Evolutionary conservation across 2,888 invertebrate species (phyloP), one percentile per base, ranked within the genome.

Genomic region (Lottia gigantea): DNA sequence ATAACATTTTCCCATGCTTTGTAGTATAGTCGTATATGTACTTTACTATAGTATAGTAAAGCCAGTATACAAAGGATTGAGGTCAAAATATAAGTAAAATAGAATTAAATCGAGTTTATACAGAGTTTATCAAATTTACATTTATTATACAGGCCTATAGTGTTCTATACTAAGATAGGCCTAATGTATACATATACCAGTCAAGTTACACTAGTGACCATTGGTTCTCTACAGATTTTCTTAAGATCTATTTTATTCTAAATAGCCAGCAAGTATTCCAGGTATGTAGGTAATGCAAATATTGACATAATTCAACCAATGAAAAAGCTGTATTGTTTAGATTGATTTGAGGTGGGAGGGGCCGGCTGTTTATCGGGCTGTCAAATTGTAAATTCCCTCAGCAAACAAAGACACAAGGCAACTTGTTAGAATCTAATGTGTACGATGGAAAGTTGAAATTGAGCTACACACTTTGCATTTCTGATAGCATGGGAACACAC

Each of bases 361-460:
- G 40, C 40, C 40, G 16, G 15, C 23, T 55, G 31, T 61, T 67
- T 31, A 67, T 26, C 55, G 19, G 67, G 49, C 67, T 61, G 61
- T 67, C 67, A 67, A 67, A 23, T 67, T 40, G 67, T 40, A 49
- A 61, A 67, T 67, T 67, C 67, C 55, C 67, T 61, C n/a, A 55
- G 67, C 67, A 67, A 67, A 67, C 67, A 67, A 67, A 67, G 67
- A 26, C 67, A 67, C 67, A 67, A 67, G 40, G 67, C 55, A 67
- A 67, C 55, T 67, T 67, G 67, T 67, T 55, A 55, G 19, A 23
- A 23, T 23, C 19, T 55, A 55, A 55, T 55, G 23, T 14, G 19
- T 55, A 55, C 23, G 19, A 23, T 55, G 55, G 55, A 19, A 55
- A 55, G 23, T 23, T 55, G 55, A 55, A 55, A 55, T 15, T 55